Base-by-base conservation (phyloP, 1,140 invertebrate genomes). In the Brachionus calyciflorus region DNA sequence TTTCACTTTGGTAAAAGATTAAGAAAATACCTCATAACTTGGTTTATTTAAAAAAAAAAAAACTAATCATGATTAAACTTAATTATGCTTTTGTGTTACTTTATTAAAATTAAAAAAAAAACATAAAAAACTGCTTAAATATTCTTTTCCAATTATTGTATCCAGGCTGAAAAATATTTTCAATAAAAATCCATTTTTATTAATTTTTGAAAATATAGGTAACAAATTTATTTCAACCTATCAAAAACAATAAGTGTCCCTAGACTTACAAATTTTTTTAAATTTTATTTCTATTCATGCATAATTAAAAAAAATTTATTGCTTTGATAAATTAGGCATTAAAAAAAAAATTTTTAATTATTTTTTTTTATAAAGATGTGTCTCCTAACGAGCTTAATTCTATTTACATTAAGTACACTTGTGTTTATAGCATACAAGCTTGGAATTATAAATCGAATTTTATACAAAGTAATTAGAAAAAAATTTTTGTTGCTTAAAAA, bases 361-460 rank as follows among this genome's bases (percentile, higher is more conserved):
- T 30, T 55, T 63, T 40, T 63, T 24, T 12, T 65, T 24, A 1
- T 26, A 0, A 19, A 65, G 60, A 65, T 65, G 60, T 60, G 55
- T 60, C 33, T 60, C 3, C 33, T 60, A 9, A 60, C 17, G 30
- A 33, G 17, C 17, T 60, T 60, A 6, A n/a, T 28, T 40, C 21
- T 73, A 40, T 9, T 73, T 40, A n/a, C 40, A 51, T 10, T 73
- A 12, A 28, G 26, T 60, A 6, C 37, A 28, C 14, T 73, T 30
- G 4, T 49, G 9, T 73, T 30, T 12, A 55, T 49, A 26, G 69
- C 69, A 30, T 73, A 9, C 26, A 49, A 55, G 51, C 51, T 73
- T n/a, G 69, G 69, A 37, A 41, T 73, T n/a, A 73, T 73, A 37
- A 73, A 73, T 30, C 44, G 69, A 49, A 73, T 73, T 30, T 21